A percentile compares a stretch with the other conserved stretches of the same genome.
These are phyloP conservation scores for Drosophila borealis DNA, from an alignment of 2,888 invertebrate genomes.

Conservation along the genomic window DNA sequence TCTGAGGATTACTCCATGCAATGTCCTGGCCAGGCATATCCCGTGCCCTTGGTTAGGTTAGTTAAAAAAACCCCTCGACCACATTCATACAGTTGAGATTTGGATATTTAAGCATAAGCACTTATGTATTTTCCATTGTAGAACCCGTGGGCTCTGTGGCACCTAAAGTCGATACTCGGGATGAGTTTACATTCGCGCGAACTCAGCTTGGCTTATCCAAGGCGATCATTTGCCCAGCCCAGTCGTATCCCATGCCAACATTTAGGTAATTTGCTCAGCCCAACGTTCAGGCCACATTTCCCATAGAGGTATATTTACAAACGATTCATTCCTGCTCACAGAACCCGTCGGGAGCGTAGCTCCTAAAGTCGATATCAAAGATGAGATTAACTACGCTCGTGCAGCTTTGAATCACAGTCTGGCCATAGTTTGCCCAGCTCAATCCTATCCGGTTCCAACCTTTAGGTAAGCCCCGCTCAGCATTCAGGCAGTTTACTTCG, in stretches of 20 bases:
- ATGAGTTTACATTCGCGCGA: constrained; percentile 85
- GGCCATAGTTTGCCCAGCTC: constrained; percentile 90
- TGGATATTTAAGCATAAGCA: background rate
- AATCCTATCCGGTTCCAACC: constrained; percentile 65
- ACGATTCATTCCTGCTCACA: constrained; percentile 52
- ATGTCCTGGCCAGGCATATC: constrained; percentile 91
- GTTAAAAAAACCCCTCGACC: constrained; percentile 20
- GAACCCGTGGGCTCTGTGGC: constrained; percentile 86
- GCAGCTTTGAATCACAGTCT: constrained; percentile 85
- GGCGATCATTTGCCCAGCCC: constrained; percentile 91
- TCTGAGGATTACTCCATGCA: constrained; percentile 87
- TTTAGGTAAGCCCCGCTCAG: constrained; percentile 56
- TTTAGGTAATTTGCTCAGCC: constrained; percentile 80
- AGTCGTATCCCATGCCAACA: constrained; percentile 82
- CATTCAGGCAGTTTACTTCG: constrained; percentile 50
- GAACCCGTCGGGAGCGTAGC: constrained; percentile 86
- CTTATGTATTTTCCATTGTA: constrained; percentile 40
- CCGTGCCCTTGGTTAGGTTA: constrained; percentile 86
- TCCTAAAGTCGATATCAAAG: constrained; percentile 89
- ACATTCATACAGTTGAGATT: constrained; percentile 45
- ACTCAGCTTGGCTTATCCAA: constrained; percentile 76
- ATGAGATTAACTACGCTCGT: constrained; percentile 87
- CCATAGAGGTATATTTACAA: background rate
- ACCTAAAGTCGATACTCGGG: constrained; percentile 89
- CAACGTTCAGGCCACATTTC: constrained; percentile 35